Evolutionary conservation across 2,797 vertebrate species (phyloP), one percentile per base, ranked within the genome.

Genomic region (Etheostoma perlongum): DNA sequence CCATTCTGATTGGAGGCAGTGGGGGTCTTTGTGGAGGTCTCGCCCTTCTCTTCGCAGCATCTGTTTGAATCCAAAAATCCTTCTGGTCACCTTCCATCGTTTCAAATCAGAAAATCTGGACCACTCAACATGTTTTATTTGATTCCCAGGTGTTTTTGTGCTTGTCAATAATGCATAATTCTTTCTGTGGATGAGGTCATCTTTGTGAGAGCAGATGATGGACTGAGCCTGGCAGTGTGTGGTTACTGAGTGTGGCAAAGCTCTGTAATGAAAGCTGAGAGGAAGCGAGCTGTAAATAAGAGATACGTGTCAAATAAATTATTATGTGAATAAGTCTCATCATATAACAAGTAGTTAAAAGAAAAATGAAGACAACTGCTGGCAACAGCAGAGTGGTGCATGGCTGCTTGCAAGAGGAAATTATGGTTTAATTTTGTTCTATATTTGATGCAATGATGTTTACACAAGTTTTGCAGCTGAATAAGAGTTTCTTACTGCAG

Each of bases 111-210:
- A 58, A 44, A 49, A 48, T 76, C 46, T 69, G 71, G 62, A 59
- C 5, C 40, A 23, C 51, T 51, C 12, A 15, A 44, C 42, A 15
- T 18, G 75, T 13, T 68, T 11, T 49, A n/a, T 52, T 73, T 36
- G 18, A 53, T 53, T 64, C 33, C 64, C 18, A 27, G 65, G 15
- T 14, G 0, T 46, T 49, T 54, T 40, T 55, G 21, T 49, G 21
- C n/a, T 27, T 23, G n/a, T 74, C 71, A 73, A 7, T 68, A 54
- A 57, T 59, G 4, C 36, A 33, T 73, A 36, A 67, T 72, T 44
- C 77, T 85, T 79, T 16, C 78, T 81, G 33, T 78, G 73, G 77
- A 40, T 86, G 72, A 85, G 65, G 73, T 88, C 2, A 79, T 74
- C 46, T 76, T 68, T 76, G 57, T 71, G 18, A 66, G 27, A 72